Conservation (phyloP, 2,888 invertebrate genomes). For the Drosophila barbarae region DNA sequence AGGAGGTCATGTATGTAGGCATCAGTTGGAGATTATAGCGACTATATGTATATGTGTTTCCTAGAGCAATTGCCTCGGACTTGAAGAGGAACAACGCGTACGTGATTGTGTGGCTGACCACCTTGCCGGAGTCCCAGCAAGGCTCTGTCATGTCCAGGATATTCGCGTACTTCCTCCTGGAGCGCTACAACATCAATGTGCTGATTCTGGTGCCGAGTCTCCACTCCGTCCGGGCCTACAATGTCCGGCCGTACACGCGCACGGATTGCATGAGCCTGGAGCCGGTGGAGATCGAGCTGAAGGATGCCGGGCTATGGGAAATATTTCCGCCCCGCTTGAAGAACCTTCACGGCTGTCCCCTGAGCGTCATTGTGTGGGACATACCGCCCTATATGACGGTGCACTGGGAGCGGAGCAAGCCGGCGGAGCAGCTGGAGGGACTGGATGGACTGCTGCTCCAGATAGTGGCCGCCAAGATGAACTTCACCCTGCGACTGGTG, state of each 20-base stretch:
- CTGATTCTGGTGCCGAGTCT: conserved; percentile 33
- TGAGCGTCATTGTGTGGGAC: conserved; percentile 57
- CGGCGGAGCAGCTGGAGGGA: conserved; percentile 28
- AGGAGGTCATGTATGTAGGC: conserved; percentile 28
- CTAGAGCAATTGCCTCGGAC: background rate
- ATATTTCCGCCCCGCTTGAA: conserved; percentile 55
- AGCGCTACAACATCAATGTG: conserved; percentile 49
- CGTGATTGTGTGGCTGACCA: conserved; percentile 38
- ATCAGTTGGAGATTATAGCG: background rate
- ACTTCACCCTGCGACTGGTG: conserved; percentile 50
- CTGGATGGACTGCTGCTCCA: conserved; percentile 51
- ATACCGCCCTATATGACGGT: conserved; percentile 53
- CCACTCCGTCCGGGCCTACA: conserved; percentile 18
- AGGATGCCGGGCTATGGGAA: background rate
- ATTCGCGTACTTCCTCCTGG: conserved; percentile 46
- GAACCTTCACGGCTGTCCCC: conserved; percentile 67
- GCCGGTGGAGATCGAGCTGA: conserved; percentile 24
- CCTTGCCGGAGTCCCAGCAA: background rate
- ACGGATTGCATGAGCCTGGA: conserved; percentile 27
- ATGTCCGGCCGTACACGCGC: conserved; percentile 44
- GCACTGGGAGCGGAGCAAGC: background rate
- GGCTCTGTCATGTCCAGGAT: conserved; percentile 41
- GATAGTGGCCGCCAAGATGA: conserved; percentile 45
- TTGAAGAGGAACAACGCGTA: conserved; percentile 20
- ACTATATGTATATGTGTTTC: background rate